Percentiles rank a stretch among this genome's conserved stretches.
Evolutionary conservation across 2,797 vertebrate genomes (phyloP).

Genomic region (Lycodopsis pacificus): DNA sequence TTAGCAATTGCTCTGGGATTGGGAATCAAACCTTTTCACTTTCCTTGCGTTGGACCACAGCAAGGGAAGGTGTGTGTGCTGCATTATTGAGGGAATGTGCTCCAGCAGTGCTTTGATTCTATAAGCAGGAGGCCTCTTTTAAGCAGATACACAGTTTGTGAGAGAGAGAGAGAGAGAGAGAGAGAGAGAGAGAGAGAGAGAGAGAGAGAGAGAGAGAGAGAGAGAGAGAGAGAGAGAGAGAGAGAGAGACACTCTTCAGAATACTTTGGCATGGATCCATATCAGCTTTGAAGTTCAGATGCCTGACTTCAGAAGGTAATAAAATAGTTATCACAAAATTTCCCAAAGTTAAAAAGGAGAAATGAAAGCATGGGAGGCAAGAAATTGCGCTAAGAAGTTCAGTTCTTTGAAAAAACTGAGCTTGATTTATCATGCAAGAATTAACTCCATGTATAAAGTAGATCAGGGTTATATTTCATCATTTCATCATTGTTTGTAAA

Average conservation of each 20-base stretch:
- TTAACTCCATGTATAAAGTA: conserved; percentile 21
- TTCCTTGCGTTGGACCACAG: conserved; percentile 38
- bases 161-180: conserved; percentile 15
- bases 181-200: conserved; percentile 23
- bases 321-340: conserved; percentile 70
- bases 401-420: conserved; percentile 36
- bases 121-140: conserved; percentile 66
- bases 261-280: conserved; percentile 63
- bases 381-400: conserved; percentile 51
- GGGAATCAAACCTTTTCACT: conserved; percentile 36
- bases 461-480: conserved; percentile 25
- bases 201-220: background rate
- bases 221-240: background rate
- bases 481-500: conserved; percentile 53
- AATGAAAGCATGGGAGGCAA: conserved; percentile 48
- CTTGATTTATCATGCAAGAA: conserved; percentile 25
- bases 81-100: conserved; percentile 71
- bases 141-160: conserved; percentile 60
- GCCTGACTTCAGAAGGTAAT: conserved; percentile 70
- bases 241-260: conserved; percentile 44
- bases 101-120: conserved; percentile 65
- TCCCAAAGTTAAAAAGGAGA: conserved; percentile 62
- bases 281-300: conserved; percentile 69
- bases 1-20: conserved; percentile 47
- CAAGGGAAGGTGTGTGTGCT: conserved; percentile 55